These are phyloP conservation scores for Trematomus bernacchii DNA, from an alignment of 2,797 vertebrate species.

Conservation along the genomic window DNA sequence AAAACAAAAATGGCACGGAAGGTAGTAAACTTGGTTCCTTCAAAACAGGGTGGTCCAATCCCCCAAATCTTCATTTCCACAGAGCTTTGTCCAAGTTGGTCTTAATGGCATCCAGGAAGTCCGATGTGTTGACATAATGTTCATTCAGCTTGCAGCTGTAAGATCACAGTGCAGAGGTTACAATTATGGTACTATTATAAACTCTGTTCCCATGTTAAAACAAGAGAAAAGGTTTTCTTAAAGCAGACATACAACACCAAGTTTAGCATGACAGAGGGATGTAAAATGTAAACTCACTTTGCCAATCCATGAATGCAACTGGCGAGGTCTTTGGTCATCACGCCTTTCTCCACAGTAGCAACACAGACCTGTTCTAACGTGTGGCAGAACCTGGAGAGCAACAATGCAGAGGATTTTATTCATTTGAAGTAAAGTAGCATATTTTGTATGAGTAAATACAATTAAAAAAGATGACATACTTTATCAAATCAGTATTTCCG, in stretches of 20 bases:
- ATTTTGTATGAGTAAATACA: conserved; percentile 1
- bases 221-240: background rate
- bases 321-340: conserved; percentile 98
- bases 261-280: conserved; percentile 72
- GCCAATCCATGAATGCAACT: conserved; percentile 95
- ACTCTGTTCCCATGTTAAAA: background rate
- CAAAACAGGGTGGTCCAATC: background rate
- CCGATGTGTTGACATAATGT: conserved; percentile 94
- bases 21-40: conserved; percentile 39
- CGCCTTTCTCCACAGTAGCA: conserved; percentile 92
- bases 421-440: background rate
- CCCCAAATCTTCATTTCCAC: conserved; percentile 81
- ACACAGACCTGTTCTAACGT: conserved; percentile 94
- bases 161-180: conserved; percentile 70
- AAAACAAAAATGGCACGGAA: conserved; percentile 42
- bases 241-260: background rate
- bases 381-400: conserved; percentile 89
- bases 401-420: background rate
- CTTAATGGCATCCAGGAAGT: conserved; percentile 96
- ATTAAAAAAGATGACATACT: conserved; percentile 71
- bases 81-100: conserved; percentile 92
- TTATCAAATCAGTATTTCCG: conserved; percentile 90
- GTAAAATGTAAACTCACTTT: conserved; percentile 88
- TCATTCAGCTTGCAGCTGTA: conserved; percentile 93
- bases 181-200: background rate